Percentiles rank a stretch among this genome's conserved stretches.
Conservation (phyloP, 1,140 invertebrate species). For the Akabosia matsudoensis region DNA sequence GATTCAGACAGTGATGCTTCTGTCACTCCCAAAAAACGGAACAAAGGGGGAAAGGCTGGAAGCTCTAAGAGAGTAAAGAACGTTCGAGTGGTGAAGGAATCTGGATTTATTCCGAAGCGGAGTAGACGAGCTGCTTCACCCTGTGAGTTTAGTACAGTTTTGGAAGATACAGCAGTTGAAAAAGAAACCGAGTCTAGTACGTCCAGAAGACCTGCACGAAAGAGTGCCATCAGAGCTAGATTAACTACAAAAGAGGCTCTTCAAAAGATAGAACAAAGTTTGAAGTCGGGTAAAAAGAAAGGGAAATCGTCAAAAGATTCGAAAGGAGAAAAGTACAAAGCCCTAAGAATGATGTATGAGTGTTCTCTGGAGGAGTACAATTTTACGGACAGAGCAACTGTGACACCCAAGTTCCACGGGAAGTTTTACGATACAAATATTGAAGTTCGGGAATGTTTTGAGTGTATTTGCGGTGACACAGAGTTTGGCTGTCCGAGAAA, state of each 20-base stretch:
- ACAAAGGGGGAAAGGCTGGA: neutral
- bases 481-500: conserved; percentile 46
- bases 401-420: conserved; percentile 33
- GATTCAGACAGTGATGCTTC: neutral
- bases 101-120: neutral
- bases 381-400: neutral
- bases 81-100: neutral
- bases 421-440: conserved; percentile 49
- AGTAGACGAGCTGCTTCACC: neutral
- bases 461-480: conserved; percentile 44
- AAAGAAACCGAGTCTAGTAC: neutral
- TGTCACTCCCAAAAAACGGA: conserved; percentile 19
- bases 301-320: neutral
- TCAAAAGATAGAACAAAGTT: neutral
- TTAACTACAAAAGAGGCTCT: neutral
- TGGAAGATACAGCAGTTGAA: neutral
- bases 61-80: conserved; percentile 2
- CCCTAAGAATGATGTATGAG: conserved; percentile 29
- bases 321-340: neutral
- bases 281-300: neutral
- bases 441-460: conserved; percentile 47
- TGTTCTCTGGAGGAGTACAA: neutral
- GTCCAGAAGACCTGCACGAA: neutral
- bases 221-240: neutral
- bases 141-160: neutral